Evolutionary conservation across 2,113 vertebrate genomes (phyloP), one percentile per base, ranked within the genome.

Genomic region (Hemiscyllium ocellatum): DNA sequence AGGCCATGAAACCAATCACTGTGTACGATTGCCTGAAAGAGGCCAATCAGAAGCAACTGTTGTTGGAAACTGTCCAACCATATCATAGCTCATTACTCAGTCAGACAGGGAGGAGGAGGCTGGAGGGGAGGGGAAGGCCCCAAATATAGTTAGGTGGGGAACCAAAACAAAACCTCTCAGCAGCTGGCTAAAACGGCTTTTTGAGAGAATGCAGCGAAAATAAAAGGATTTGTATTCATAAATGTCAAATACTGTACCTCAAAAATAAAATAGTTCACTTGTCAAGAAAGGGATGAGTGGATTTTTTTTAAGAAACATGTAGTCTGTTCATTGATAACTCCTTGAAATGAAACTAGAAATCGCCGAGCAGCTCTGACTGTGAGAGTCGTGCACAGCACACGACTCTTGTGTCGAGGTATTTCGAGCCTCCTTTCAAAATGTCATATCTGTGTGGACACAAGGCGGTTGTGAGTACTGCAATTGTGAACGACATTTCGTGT

Each of bases 1-100:
- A 96, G 96, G 95, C 93, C 95, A 78, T 96, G 90, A 96, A 96
- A 95, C 98, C 98, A 98, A 97, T 98, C 96, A 96, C 96, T 95
- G 94, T 66, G 91, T 95, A 96, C 96, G 72, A 80, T 33, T 66
- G 20, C 83, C 69, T 5, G 17, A 3, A 95, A 76, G 33, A 96
- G 96, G 96, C 98, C 98, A 98, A 98, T 98, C 96, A 96, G 24
- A 29, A 20, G 70, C 37, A 50, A 86, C 96, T 96, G 66, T 95
- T 68, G 61, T 96, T 97, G 96, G 96, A 96, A 1, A 68, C 7
- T 66, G 22, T 96, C 98, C 98, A 98, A 98, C 97, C 96, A 80
- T 61, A 66, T 96, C 96, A 96, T 96, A 96, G 96, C 96, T 97
- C 96, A 93, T 96, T 97, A 96, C 96, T 86, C 96, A 95, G 94